Evolutionary conservation across 2,113 vertebrate species (phyloP).

Genomic region (Romanogobio albipinnatus): DNA sequence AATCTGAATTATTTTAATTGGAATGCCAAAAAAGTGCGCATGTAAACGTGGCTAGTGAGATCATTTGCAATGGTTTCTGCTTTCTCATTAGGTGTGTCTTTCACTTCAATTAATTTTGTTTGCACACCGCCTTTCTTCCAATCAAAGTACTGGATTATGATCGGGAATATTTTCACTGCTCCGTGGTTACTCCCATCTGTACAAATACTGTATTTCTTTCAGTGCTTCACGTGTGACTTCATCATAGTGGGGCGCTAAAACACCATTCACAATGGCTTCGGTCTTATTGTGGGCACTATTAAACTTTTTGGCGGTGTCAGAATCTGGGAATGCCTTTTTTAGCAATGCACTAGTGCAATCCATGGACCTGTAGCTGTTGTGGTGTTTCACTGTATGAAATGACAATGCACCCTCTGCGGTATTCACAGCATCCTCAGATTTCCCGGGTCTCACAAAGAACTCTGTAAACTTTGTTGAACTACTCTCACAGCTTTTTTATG

Average conservation of each 20-base stretch:
- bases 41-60: no score
- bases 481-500: slow-evolving; percentile 20
- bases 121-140: slow-evolving; percentile 46
- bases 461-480: background rate
- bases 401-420: background rate
- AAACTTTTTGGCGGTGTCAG: slow-evolving; percentile 31
- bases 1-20: no score
- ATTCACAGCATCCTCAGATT: slow-evolving; percentile 16
- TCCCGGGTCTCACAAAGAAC: background rate
- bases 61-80: slow-evolving; percentile 46
- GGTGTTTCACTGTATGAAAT: slow-evolving; percentile 42
- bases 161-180: background rate
- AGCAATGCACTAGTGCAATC: slow-evolving; percentile 47
- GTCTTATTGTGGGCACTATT: slow-evolving; percentile 36
- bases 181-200: slow-evolving; percentile 38
- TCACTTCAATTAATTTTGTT: slow-evolving; percentile 25
- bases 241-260: slow-evolving; percentile 44
- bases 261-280: slow-evolving; percentile 45
- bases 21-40: no score
- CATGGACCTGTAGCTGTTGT: slow-evolving; percentile 48
- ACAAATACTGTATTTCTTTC: slow-evolving; percentile 39
- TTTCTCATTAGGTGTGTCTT: slow-evolving; percentile 50
- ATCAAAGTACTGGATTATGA: slow-evolving; percentile 4
- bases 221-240: slow-evolving; percentile 45
- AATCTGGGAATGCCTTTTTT: slow-evolving; percentile 50